Evolutionary conservation across 1,140 invertebrate genomes (phyloP).

Genomic region (Bacillus rossius): DNA sequence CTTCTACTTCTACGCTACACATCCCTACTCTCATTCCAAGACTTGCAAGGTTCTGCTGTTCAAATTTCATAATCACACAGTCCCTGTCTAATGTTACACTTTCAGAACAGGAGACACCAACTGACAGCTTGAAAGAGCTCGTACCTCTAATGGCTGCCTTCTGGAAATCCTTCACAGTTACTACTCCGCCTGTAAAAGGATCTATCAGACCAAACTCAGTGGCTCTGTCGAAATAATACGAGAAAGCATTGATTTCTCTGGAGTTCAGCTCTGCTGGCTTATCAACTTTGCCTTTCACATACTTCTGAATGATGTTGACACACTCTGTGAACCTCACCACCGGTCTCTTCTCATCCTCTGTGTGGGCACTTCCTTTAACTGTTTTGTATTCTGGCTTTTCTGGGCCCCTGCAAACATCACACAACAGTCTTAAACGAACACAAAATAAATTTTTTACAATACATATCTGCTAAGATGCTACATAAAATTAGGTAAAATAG

Average conservation of each 20-base stretch:
- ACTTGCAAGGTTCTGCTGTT: no score
- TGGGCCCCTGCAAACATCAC: conserved; percentile 30
- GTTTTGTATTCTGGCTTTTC: conserved; percentile 27
- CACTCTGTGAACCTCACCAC: conserved; percentile 59
- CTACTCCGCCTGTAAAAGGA: conserved; percentile 59
- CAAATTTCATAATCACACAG: no score
- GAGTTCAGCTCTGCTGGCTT: conserved; percentile 57
- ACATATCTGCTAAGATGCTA: neutral
- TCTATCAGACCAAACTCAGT: conserved; percentile 75
- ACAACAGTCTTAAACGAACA: no score
- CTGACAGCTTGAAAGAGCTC: neutral
- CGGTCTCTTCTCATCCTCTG: conserved; percentile 48
- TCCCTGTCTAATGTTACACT: no score
- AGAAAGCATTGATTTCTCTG: conserved; percentile 72
- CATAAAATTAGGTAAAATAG: neutral
- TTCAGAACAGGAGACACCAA: neutral
- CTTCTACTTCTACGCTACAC: no score
- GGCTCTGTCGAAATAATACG: conserved; percentile 90
- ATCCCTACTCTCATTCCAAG: no score
- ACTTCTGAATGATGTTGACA: conserved; percentile 50
- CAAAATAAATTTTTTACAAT: no score
- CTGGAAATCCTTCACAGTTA: conserved; percentile 60
- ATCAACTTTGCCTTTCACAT: conserved; percentile 50
- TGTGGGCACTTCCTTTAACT: conserved; percentile 21
- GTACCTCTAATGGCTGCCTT: conserved; percentile 54